Conservation (phyloP, 2,797 vertebrate species). For the Hydrocynus forskahlii region DNA sequence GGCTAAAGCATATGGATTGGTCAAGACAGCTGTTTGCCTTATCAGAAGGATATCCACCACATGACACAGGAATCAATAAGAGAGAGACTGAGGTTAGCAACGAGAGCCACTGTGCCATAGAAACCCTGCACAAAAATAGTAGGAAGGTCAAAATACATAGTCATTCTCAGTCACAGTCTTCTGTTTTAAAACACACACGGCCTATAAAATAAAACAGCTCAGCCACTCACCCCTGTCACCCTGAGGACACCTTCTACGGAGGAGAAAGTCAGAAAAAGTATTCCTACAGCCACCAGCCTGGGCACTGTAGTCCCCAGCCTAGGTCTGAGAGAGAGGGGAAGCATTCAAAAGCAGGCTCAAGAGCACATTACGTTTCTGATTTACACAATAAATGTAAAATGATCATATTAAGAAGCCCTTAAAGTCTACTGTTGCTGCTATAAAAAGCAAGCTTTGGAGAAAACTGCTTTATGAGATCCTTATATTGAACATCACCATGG, state of each 20-base stretch:
- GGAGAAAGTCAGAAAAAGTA: slow-evolving; percentile 85
- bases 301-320: slow-evolving; percentile 88
- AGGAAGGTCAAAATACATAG: slow-evolving; percentile 42
- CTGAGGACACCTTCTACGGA: slow-evolving; percentile 85
- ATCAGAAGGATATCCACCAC: slow-evolving; percentile 91
- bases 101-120: slow-evolving; percentile 77
- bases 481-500: not conserved
- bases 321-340: slow-evolving; percentile 70
- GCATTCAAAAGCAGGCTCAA: not conserved
- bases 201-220: not conserved
- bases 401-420: not conserved
- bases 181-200: not conserved
- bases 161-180: not conserved
- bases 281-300: slow-evolving; percentile 83
- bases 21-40: slow-evolving; percentile 36
- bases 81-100: slow-evolving; percentile 55
- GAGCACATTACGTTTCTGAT: not conserved
- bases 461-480: not conserved
- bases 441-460: not conserved
- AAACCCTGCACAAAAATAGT: slow-evolving; percentile 67
- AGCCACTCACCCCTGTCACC: slow-evolving; percentile 76
- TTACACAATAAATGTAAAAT: not conserved
- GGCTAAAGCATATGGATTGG: slow-evolving; percentile 44
- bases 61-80: slow-evolving; percentile 78
- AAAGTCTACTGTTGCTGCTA: not conserved